Percentiles rank a stretch among this genome's conserved stretches.
These are phyloP conservation scores for Sebastes fasciatus DNA, from an alignment of 2,113 vertebrate genomes.

Conservation along the genomic window DNA sequence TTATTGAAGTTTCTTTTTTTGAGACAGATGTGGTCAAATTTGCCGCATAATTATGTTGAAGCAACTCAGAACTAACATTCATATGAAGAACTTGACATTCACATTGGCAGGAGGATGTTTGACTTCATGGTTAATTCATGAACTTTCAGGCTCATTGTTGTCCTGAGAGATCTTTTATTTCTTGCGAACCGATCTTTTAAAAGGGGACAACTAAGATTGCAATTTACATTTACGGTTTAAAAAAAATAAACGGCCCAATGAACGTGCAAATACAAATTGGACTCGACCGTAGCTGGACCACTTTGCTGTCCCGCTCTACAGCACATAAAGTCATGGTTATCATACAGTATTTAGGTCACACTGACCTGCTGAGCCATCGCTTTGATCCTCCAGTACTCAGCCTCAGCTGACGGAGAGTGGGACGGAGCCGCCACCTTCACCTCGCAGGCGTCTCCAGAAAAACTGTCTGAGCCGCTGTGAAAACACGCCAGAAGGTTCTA, in stretches of 20 bases:
- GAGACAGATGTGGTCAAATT: too few species aligned
- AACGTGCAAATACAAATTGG: background rate
- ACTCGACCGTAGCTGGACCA: background rate
- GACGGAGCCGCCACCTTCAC: slow-evolving; percentile 96
- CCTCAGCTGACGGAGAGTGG: slow-evolving; percentile 92
- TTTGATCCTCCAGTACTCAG: slow-evolving; percentile 96
- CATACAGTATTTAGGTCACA: fast-evolving
- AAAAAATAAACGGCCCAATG: background rate
- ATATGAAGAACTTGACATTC: too few species aligned
- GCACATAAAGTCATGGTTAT: too few species aligned
- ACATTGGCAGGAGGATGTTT: too few species aligned
- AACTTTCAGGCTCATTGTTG: background rate
- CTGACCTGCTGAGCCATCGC: slow-evolving; percentile 98
- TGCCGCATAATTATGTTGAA: too few species aligned
- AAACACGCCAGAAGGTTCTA: slow-evolving; percentile 97
- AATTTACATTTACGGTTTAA: background rate
- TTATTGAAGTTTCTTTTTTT: background rate
- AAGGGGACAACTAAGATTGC: too few species aligned
- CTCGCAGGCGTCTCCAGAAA: slow-evolving; percentile 95
- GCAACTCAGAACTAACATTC: too few species aligned
- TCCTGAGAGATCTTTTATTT: too few species aligned
- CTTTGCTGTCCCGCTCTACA: background rate
- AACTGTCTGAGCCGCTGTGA: slow-evolving; percentile 93
- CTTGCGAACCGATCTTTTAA: too few species aligned
- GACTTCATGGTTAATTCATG: background rate